Percentiles rank a stretch among this genome's conserved stretches.
phyloP scores from a whole-genome alignment of 2,888 invertebrate species.

The Trachelus iudaicus region DNA sequence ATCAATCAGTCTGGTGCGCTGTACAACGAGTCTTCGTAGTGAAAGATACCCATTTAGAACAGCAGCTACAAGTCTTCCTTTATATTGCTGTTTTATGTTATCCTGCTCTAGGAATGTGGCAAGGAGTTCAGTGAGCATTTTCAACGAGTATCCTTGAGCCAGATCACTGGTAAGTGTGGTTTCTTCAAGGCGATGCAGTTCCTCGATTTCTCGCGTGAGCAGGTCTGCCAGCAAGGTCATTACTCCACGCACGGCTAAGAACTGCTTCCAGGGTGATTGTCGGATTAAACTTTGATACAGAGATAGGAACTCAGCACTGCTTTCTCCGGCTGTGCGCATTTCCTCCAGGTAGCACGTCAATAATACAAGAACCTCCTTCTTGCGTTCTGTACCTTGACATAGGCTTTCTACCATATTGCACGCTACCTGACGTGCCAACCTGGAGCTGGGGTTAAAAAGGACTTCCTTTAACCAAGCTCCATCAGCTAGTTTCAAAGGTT shows the following conservation, averaged over 20 bases:
- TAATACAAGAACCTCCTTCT: constrained; percentile 83
- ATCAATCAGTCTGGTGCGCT: constrained; percentile 93
- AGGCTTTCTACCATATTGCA: constrained; percentile 89
- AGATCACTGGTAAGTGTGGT: constrained; percentile 93
- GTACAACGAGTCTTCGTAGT: constrained; percentile 89
- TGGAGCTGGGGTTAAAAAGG: constrained; percentile 90
- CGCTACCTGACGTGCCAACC: constrained; percentile 88
- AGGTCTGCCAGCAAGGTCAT: constrained; percentile 86
- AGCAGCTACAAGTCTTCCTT: constrained; percentile 87
- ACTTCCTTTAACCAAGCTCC: constrained; percentile 92
- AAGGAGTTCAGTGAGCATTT: constrained; percentile 88
- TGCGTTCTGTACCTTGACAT: constrained; percentile 76
- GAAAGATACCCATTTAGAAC: constrained; percentile 95
- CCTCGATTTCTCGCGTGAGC: constrained; percentile 88
- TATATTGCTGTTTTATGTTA: constrained; percentile 89
- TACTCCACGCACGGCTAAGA: constrained; percentile 88
- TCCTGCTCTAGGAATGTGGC: constrained; percentile 89
- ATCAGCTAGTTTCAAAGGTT: constrained; percentile 73
- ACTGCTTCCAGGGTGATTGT: constrained; percentile 93
- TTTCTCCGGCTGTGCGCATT: constrained; percentile 89
- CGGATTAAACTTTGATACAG: constrained; percentile 88
- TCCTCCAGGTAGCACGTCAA: constrained; percentile 90
- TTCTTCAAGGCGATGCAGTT: constrained; percentile 89
- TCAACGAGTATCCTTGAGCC: constrained; percentile 92
- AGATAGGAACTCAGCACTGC: constrained; percentile 89